Evolutionary conservation across 2,113 vertebrate species (phyloP).

Genomic region (Heterocephalus glaber): DNA sequence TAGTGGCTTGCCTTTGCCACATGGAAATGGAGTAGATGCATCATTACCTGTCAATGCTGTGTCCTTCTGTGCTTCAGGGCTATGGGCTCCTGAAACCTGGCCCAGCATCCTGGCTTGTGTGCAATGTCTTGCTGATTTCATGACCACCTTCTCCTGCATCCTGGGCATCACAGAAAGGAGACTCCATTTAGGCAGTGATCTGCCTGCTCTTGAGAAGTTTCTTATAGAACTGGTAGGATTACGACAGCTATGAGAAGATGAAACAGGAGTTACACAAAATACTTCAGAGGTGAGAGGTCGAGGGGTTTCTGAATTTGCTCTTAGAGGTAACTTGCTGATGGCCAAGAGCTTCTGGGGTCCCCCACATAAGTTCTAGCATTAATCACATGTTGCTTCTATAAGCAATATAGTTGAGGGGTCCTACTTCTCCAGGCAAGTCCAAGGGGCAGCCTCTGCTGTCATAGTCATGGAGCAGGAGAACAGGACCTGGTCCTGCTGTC

Average conservation of each 20-base stretch:
- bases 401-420: too few species aligned
- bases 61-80: neutral
- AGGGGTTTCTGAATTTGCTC: neutral
- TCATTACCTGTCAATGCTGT: fast-evolving
- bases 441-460: too few species aligned
- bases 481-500: fast-evolving
- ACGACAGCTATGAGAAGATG: neutral
- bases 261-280: neutral
- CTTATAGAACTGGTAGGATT: neutral
- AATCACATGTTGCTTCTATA: neutral
- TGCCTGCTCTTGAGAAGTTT: neutral
- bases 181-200: neutral
- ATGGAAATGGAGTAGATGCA: fast-evolving
- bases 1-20: neutral
- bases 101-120: neutral
- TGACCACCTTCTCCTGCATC: neutral
- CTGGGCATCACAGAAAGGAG: neutral
- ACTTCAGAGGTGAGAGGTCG: fast-evolving
- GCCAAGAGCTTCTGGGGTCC: neutral
- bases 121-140: neutral
- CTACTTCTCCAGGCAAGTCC: neutral
- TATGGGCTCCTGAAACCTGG: neutral
- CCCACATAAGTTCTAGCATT: neutral
- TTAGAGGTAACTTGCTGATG: neutral
- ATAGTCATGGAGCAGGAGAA: neutral